These are phyloP conservation scores for Nipponia nippon DNA, from an alignment of 2,113 vertebrate genomes.

Conservation along the genomic window DNA sequence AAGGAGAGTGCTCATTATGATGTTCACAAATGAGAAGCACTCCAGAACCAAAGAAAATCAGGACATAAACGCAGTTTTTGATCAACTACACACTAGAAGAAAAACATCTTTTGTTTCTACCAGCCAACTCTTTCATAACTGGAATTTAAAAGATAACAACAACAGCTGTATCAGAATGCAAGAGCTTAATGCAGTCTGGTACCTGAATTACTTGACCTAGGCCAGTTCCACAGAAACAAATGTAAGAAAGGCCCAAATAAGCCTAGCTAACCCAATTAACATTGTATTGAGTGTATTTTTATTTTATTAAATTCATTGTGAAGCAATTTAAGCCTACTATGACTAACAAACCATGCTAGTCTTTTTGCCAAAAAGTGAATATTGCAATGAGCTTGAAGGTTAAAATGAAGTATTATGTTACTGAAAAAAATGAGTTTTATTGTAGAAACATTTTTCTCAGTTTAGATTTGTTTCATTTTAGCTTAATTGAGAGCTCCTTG, in stretches of 20 bases:
- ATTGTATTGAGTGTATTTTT: background rate
- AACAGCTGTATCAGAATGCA: background rate
- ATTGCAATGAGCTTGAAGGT: background rate
- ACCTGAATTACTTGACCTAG: background rate
- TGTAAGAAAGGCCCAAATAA: background rate
- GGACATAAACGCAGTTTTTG: background rate
- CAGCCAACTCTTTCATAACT: background rate
- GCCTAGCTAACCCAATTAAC: background rate
- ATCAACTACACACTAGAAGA: background rate
- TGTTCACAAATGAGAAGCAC: background rate
- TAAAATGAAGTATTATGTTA: background rate
- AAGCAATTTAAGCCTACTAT: background rate
- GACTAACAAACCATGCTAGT: background rate
- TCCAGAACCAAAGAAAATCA: background rate
- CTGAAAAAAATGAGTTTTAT: background rate
- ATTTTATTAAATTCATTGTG: background rate
- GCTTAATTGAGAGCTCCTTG: background rate
- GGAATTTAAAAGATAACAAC: background rate
- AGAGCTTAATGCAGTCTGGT: background rate
- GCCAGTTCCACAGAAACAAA: slow-evolving; percentile 16
- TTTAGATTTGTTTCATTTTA: background rate
- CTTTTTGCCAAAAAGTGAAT: background rate
- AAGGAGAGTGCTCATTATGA: background rate
- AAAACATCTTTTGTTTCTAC: background rate
- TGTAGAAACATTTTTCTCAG: background rate